Evolutionary conservation across 1,140 invertebrate genomes (phyloP).

Genomic region (Macrobrachium nipponense): DNA sequence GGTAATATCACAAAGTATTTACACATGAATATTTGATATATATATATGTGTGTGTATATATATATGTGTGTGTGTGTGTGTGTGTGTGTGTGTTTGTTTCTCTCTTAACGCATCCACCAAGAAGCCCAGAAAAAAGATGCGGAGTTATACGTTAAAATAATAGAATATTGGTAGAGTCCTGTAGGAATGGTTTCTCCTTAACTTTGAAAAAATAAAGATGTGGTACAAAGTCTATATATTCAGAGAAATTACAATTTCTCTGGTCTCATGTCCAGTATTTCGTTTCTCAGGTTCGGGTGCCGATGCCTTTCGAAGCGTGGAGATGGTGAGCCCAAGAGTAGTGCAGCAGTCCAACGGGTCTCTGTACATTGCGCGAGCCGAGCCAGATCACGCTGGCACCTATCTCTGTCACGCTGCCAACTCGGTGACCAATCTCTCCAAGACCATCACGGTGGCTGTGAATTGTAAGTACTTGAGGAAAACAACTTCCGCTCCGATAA

Average conservation of each 20-base stretch:
- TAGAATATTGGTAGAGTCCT: too few species aligned
- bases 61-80: not conserved
- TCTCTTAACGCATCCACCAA: too few species aligned
- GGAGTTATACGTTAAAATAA: too few species aligned
- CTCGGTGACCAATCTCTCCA: conserved; percentile 67
- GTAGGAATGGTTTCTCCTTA: too few species aligned
- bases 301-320: conserved; percentile 49
- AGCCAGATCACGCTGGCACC: conserved; percentile 68
- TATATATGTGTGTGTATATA: conserved; percentile 12
- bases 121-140: too few species aligned
- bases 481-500: too few species aligned
- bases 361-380: conserved; percentile 68
- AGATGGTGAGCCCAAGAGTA: conserved; percentile 52
- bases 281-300: conserved; percentile 6
- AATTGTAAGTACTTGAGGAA: conserved; percentile 48
- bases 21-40: not conserved
- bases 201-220: too few species aligned
- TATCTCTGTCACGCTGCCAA: conserved; percentile 72
- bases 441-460: conserved; percentile 49
- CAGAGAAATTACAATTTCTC: too few species aligned
- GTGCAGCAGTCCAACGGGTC: conserved; percentile 68
- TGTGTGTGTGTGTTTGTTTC: not conserved
- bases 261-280: too few species aligned
- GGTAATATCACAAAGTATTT: not conserved
- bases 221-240: too few species aligned